A percentile compares a stretch with the other conserved stretches of the same genome.
Conservation (phyloP, 2,888 invertebrate species). For the Napeogenes inachia region DNA sequence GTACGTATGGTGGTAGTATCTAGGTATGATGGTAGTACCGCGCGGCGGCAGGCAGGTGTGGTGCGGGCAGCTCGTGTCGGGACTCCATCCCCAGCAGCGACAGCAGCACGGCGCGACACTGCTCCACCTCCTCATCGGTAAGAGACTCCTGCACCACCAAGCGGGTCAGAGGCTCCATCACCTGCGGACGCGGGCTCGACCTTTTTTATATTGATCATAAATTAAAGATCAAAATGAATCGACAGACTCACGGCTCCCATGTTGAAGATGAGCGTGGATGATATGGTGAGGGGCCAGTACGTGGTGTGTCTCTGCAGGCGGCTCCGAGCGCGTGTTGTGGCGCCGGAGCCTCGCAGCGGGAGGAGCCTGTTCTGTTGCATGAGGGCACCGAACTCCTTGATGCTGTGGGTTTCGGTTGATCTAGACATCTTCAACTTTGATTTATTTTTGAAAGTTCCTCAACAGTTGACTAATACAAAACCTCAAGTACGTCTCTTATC, state of each 20-base stretch:
- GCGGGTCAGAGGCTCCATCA: slow-evolving; percentile 87
- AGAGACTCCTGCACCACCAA: slow-evolving; percentile 89
- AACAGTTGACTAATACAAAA: too few relatives aligned
- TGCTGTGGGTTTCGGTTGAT: slow-evolving; percentile 46
- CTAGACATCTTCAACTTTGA: too few relatives aligned
- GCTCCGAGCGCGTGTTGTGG: slow-evolving; percentile 80
- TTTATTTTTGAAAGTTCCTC: not conserved
- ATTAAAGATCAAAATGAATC: not conserved
- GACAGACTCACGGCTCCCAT: slow-evolving; percentile 79
- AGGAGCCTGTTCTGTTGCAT: slow-evolving; percentile 90
- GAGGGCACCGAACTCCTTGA: slow-evolving; percentile 90
- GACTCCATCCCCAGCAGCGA: slow-evolving; percentile 88
- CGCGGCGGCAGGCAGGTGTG: slow-evolving; percentile 71
- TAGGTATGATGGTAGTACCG: not conserved
- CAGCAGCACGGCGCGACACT: slow-evolving; percentile 91
- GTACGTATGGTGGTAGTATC: too few relatives aligned
- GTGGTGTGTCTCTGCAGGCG: slow-evolving; percentile 87
- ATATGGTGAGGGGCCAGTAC: slow-evolving; percentile 93
- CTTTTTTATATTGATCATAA: too few relatives aligned
- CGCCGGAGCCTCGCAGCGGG: slow-evolving; percentile 81
- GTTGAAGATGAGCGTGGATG: slow-evolving; percentile 92
- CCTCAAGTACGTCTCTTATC: too few relatives aligned
- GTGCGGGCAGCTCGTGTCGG: slow-evolving; percentile 87
- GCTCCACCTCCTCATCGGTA: slow-evolving; percentile 89
- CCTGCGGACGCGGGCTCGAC: slow-evolving; percentile 63